These are phyloP conservation scores for Picus viridis DNA, from an alignment of 2,797 vertebrate species.

Conservation along the genomic window DNA sequence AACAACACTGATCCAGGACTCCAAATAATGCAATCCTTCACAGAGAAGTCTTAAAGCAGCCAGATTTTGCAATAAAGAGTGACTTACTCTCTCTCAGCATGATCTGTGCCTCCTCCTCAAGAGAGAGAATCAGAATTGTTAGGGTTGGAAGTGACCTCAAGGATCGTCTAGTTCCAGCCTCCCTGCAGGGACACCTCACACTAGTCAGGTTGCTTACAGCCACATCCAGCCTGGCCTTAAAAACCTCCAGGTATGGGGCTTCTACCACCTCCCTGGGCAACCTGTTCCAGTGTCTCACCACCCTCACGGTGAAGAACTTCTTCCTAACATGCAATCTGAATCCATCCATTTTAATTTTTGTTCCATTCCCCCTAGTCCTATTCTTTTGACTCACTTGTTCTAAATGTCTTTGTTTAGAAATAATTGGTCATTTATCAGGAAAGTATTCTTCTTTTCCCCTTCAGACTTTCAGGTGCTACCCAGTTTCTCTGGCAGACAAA, in stretches of 20 bases:
- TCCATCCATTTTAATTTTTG: too few relatives aligned
- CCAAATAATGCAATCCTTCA: neutral
- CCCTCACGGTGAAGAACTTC: too few relatives aligned
- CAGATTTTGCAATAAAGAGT: neutral
- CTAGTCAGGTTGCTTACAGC: too few relatives aligned
- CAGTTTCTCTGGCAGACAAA: neutral
- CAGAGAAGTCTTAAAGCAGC: neutral
- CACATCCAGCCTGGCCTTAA: too few relatives aligned
- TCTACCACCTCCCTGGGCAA: too few relatives aligned
- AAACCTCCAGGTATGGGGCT: too few relatives aligned
- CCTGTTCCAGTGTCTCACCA: too few relatives aligned
- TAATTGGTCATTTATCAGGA: neutral
- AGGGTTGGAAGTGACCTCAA: too few relatives aligned
- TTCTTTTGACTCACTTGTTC: neutral
- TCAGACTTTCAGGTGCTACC: constrained; percentile 21
- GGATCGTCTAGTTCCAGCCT: too few relatives aligned
- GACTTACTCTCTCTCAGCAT: neutral
- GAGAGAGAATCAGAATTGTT: too few relatives aligned
- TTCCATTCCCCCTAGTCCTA: neutral
- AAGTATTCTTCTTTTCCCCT: neutral
- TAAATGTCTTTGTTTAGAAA: constrained; percentile 1
- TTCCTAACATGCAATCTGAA: too few relatives aligned
- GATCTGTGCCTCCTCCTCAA: neutral
- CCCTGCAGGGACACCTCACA: too few relatives aligned
- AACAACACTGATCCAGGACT: neutral